Base-by-base conservation (phyloP, 2,888 invertebrate species). In the Leucophora obtusa region DNA sequence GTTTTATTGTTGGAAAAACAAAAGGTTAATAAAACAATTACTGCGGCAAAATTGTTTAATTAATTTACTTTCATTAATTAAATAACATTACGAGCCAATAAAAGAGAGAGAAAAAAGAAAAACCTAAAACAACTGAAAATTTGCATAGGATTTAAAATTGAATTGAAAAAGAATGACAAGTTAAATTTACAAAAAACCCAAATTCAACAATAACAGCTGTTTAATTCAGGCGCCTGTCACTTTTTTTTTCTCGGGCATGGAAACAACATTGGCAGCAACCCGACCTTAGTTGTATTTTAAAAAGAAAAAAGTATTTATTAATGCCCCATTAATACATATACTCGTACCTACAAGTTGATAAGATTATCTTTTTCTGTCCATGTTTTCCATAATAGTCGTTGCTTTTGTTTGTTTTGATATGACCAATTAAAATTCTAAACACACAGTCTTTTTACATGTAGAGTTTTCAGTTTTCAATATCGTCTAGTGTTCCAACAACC, bases 1-100 rank as follows among this genome's bases (percentile, higher is more conserved):
- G 86, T 87, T 82, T 83, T 78, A 84, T 78, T 82, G 66, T 82
- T 83, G 87, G 56, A 71, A 63, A 15, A 59, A 59, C 75, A 82
- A 78, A 76, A 73, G 74, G 80, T 74, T 78, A 80, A 75, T 82
- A 74, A 80, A 82, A 72, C 74, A 78, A 78, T 80, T 80, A 75
- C 80, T 54, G 81, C 83, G 83, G 84, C 68, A 87, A 87, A 86
- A 84, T 72, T 51, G 60, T 86, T 86, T 88, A 87, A 87, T 88
- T 87, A 88, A 88, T 88, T 88, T 86, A 88, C 86, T 86, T 88
- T 87, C 88, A 88, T 88, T 87, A 88, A 88, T 88, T 88, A 87
- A 88, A 84, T 81, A 72, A 65, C 83, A 82, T 83, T 84, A 83
- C 83, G 84, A 84, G 82, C 80, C 84, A 84, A 85, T 82, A 80